Evolutionary conservation across 1,140 invertebrate genomes (phyloP).

Genomic region (Sarcophaga bullata): DNA sequence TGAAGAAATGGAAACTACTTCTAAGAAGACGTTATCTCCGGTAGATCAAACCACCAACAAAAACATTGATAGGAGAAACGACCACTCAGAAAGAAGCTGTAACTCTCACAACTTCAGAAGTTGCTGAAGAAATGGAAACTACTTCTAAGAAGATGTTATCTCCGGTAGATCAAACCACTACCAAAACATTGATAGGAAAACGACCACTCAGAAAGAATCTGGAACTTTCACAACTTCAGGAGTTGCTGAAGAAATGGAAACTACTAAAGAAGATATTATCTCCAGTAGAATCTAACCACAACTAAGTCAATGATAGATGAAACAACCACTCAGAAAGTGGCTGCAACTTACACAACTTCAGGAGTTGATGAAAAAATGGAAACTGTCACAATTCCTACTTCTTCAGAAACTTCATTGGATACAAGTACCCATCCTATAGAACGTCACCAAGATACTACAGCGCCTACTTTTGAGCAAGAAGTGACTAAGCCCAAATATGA

Average conservation of each 20-base stretch:
- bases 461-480: not conserved
- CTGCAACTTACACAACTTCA: not conserved
- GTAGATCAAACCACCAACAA: too few species aligned
- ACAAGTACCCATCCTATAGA: not conserved
- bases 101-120: not conserved
- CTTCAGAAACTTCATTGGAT: not conserved
- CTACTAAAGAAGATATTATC: not conserved
- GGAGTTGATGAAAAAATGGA: not conserved
- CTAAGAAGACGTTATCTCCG: too few species aligned
- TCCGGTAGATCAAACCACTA: too few species aligned
- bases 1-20: not conserved
- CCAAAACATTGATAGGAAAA: not conserved
- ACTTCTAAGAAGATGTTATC: not conserved
- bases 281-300: not conserved
- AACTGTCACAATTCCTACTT: not conserved
- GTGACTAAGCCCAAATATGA: not conserved
- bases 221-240: not conserved
- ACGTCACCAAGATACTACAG: not conserved
- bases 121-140: not conserved
- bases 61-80: not conserved
- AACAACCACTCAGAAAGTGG: not conserved
- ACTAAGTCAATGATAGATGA: too few species aligned
- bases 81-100: conserved; percentile 2
- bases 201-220: not conserved
- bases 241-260: not conserved